Evolutionary conservation across 2,113 vertebrate genomes (phyloP), one percentile per base, ranked within the genome.

Genomic region (Ciconia boyciana): DNA sequence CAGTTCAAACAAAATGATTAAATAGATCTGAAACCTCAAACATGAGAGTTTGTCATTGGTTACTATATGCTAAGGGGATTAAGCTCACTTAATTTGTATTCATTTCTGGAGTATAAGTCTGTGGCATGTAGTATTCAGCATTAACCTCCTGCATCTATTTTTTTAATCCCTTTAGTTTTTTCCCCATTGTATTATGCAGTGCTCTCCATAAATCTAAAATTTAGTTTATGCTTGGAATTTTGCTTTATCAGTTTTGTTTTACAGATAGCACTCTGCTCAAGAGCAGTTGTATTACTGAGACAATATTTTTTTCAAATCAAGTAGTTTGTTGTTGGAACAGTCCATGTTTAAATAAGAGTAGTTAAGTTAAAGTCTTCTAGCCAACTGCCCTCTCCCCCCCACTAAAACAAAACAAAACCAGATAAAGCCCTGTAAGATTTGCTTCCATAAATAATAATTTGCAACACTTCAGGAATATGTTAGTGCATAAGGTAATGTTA

Each of bases 331-430:
- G 15, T 16, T 89, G n/a, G 34, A 94, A 43, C 1, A 0, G 18
- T 62, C 32, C 68, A 32, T 91, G 18, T 87, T 92, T 91, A 77
- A 87, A 39, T 24, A 52, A 78, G 24, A 36, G 22, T 29, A 70
- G 15, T 18, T 34, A 11, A 81, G 15, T 18, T 34, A 11, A 81
- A 77, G 39, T 75, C 28, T 69, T 86, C 39, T 26, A 64, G 26
- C 32, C 48, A 71, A 2, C 36, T 83, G 18, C 19, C 6, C 3
- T 1, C 2, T 7, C 6, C 7, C 17, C 12, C 10, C 2, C 1
- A 1, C 19, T 58, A 51, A 86, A 13, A 54, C 41, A 75, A 48
- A 26, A 9, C 60, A 41, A 75, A 46, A 25, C 1, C 5, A 46
- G 17, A 11, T 3, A 6, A 51, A 65, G 31, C 39, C 18, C 22